Evolutionary conservation across 1,140 invertebrate genomes (phyloP), one percentile per base, ranked within the genome.

Genomic region (Dendroctonus ponderosae): DNA sequence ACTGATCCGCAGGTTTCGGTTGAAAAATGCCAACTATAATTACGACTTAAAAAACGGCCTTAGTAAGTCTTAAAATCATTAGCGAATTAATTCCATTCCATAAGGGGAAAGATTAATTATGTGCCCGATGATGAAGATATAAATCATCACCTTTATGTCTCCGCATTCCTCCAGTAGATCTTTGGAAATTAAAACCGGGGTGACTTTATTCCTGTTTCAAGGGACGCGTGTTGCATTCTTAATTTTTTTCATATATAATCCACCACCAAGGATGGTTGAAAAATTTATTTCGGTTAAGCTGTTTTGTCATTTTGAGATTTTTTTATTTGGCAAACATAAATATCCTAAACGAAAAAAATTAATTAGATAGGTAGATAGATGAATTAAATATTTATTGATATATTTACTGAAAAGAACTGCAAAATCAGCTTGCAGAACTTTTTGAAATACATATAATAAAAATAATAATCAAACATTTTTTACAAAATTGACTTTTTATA

Each of bases 121-220:
- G 72, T 50, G 62, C 58, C 50, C 51, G 67, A 71, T 73, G 72
- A 75, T 75, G 71, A 72, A 75, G 73, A 72, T 70, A 73, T 75
- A 75, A 75, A 75, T 75, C 73, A 75, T 72, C 73, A 71, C 70
- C 69, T 72, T 64, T 63, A 64, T 67, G 69, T 66, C 64, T 49
- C 59, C 50, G 63, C 69, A 73, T 75, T 73, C 72, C 73, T 70
- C 68, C 52, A 68, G 59, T 50, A 44, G 58, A 62, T 52, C 49
- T 62, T 62, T 51, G 70, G 57, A 66, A 71, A 74, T 71, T 74
- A 70, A 72, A 70, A 70, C 50, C 48, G 58, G 64, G 60, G 48
- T 52, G 60, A 62, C 60, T 62, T 62, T 62, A 52, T 52, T 52
- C 39, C 40, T 14, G 7, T 62, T 62, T 37, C 37, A 6, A 38